Evolutionary conservation across 1,140 invertebrate species (phyloP).

Genomic region (Ceratitis capitata): DNA sequence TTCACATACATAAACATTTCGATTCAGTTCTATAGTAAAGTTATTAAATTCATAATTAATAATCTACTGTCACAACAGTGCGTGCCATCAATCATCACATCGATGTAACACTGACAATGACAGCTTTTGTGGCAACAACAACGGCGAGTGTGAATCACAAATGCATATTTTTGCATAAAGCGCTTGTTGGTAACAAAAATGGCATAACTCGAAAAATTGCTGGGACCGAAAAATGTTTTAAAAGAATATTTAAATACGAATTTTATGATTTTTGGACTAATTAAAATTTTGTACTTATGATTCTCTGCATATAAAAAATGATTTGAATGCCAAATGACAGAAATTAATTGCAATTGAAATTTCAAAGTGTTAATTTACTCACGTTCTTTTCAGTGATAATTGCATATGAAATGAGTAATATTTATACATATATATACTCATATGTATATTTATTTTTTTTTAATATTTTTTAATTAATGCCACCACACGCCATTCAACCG

Average conservation of each 20-base stretch:
- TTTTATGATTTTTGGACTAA: too few relatives aligned
- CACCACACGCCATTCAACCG: not conserved
- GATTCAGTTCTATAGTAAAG: not conserved
- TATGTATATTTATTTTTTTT: not conserved
- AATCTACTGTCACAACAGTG: not conserved
- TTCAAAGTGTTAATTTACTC: not conserved
- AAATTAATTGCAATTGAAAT: not conserved
- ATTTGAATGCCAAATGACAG: not conserved
- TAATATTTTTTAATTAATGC: constrained; percentile 15
- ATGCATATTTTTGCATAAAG: too few relatives aligned
- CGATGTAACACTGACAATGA: not conserved
- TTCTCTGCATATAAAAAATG: too few relatives aligned
- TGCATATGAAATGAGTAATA: not conserved
- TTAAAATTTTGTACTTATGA: too few relatives aligned
- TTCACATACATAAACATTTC: not conserved
- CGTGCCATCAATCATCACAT: not conserved
- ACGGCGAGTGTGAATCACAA: not conserved
- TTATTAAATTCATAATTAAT: not conserved
- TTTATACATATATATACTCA: not conserved
- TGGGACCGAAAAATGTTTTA: too few relatives aligned
- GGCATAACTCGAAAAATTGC: not conserved
- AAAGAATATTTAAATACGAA: too few relatives aligned
- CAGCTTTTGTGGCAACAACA: not conserved
- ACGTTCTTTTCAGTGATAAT: not conserved
- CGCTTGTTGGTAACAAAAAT: too few relatives aligned